Base-by-base conservation (phyloP, 2,888 invertebrate genomes). In the Xestia c-nigrum region DNA sequence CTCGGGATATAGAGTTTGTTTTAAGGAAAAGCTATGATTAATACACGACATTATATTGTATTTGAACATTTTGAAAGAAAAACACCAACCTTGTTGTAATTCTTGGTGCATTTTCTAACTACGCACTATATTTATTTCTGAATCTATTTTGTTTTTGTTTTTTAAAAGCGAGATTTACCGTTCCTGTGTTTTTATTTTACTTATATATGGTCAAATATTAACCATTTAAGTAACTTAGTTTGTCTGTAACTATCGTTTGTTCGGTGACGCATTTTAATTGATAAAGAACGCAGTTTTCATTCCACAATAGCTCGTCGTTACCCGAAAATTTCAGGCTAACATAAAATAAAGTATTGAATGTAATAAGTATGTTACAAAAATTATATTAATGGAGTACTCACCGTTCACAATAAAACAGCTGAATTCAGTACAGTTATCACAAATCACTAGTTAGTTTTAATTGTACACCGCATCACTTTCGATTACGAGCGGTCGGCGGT, bases 391-490 rank as follows among this genome's bases (percentile, higher is more conserved):
- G 12, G 10, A 69, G 24, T 43, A 92, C 94, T 93, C 80, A 94
- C 94, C 92, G 90, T 89, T 84, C 85, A 80, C 84, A 85, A 88
- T 85, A 80, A 75, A 88, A 86, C 89, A 87, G 85, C 81, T 72
- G 85, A 87, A 89, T 80, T 87, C 78, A 81, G 85, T 81, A 82
- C 78, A 78, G 83, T 76, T 83, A 79, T 83, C 86, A 91, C 90
- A 90, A 85, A 85, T 87, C 95, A 94, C 94, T 92, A 79, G 89
- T 91, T 80, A 88, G 86, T 91, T 86, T 87, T 87, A 89, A 89
- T 92, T 88, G 89, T 92, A 91, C 95, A 95, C 94, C 89, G 94
- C 95, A 95, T 95, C 92, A 94, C 94, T 93, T 87, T 89, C 87
- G 89, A 85, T 88, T 87, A 88, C 84, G 87, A 80, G 85, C 79